Base-by-base conservation (phyloP, 2,113 vertebrate species). In the Osmerus mordax region DNA sequence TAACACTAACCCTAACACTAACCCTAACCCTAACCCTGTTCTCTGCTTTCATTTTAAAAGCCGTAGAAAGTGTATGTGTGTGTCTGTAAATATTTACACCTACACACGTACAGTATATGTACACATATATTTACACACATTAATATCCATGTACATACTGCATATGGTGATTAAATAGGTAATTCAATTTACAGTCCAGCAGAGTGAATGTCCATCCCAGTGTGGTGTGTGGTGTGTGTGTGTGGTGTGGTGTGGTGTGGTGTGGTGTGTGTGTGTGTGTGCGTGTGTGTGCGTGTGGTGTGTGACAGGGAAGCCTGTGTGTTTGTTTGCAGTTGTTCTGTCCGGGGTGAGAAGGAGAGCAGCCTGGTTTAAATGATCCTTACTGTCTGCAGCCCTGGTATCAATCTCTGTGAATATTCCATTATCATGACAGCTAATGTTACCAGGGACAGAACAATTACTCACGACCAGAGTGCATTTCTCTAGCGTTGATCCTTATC, bases 401-500 rank as follows among this genome's bases (percentile, higher is more conserved):
- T 90, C 81, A 89, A 90, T 92, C 89, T 89, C 86, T 84, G 84
- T 89, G 85, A 85, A 89, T 86, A 74, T 86, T 88, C 84, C 83
- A 86, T 91, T 91, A 92, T 86, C 83, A 85, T 74, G 73, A 89
- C 77, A 91, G 89, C 78, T 92, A 87, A 90, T 90, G 84, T 90
- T 90, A 92, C 4, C 16, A 83, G 84, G 81, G 87, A 87, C 85
- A 91, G 90, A 83, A 81, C 88, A 88, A 93, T 91, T 90, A 90
- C 84, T 94, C 87, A 91, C 89, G 81, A 72, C 72, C 69, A 71
- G 88, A 89, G 92, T 81, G 84, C 81, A 89, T 91, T 88, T 91
- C 88, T 89, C 84, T 71, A 70, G 88, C 74, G 36, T 65, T 64
- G 89, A 91, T 89, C 89, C 89, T 93, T 92, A 93, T 94, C 94